Evolutionary conservation across 2,113 vertebrate genomes (phyloP).

Genomic region (Alexandromys fortis): DNA sequence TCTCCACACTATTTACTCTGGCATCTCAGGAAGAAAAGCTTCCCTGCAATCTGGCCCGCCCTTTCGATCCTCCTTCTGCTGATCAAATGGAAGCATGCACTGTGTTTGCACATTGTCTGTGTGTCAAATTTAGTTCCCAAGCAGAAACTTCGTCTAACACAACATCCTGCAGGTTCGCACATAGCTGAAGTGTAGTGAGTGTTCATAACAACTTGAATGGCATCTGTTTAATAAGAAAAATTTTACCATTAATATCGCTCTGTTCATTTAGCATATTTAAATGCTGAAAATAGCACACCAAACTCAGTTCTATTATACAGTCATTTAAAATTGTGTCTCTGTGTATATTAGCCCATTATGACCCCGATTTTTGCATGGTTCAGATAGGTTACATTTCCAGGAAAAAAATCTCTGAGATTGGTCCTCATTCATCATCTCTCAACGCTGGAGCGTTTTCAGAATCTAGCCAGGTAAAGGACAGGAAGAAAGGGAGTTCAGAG

Average conservation of each 20-base stretch:
- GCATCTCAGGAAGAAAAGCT: slow-evolving; percentile 7
- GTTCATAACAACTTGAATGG: slow-evolving; percentile 53
- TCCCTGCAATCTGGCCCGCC: background rate
- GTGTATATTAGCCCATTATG: background rate
- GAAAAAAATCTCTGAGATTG: slow-evolving; percentile 20
- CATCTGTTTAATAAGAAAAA: slow-evolving; percentile 70
- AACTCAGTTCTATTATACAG: background rate
- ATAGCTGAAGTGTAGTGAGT: slow-evolving; percentile 46
- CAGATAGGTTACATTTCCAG: background rate
- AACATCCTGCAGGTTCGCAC: slow-evolving; percentile 64
- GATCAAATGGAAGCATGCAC: background rate
- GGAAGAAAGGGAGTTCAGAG: background rate
- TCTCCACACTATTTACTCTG: background rate
- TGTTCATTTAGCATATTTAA: slow-evolving; percentile 42
- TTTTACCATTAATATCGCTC: slow-evolving; percentile 48
- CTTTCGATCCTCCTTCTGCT: background rate
- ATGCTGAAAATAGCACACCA: slow-evolving; percentile 40
- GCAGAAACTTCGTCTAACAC: slow-evolving; percentile 64
- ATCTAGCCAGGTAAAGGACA: slow-evolving; percentile 22
- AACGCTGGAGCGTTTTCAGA: background rate
- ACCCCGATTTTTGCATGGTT: background rate
- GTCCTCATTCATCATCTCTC: background rate
- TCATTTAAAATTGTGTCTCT: background rate
- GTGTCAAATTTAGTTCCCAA: slow-evolving; percentile 61
- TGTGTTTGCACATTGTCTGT: slow-evolving; percentile 58